These are phyloP conservation scores for Liasis olivaceus DNA, from an alignment of 2,797 vertebrate genomes.

Conservation along the genomic window DNA sequence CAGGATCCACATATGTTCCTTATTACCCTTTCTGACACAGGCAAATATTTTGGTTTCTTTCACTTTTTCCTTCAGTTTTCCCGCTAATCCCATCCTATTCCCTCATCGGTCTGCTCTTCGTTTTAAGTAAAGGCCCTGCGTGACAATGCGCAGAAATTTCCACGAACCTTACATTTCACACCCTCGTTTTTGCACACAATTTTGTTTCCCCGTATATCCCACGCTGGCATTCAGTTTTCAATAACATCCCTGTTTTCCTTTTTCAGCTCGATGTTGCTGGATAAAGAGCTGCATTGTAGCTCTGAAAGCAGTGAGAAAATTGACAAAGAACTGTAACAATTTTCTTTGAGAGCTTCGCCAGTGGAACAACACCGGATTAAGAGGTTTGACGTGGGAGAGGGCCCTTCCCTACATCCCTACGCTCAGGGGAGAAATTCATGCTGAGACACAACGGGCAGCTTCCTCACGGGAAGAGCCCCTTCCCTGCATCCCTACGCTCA, in stretches of 20 bases:
- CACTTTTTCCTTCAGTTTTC: not conserved
- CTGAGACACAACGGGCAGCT: too few relatives aligned
- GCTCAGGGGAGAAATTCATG: too few relatives aligned
- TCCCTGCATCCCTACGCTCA: too few relatives aligned
- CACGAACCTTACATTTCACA: not conserved
- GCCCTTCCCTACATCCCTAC: too few relatives aligned
- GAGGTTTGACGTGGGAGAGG: not conserved
- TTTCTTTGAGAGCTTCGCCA: too few relatives aligned
- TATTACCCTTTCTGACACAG: not conserved
- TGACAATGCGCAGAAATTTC: not conserved
- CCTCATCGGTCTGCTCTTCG: not conserved
- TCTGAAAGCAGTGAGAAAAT: not conserved
- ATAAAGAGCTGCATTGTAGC: not conserved
- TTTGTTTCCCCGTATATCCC: not conserved
- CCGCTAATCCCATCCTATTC: not conserved
- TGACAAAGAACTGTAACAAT: not conserved
- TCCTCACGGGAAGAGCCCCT: too few relatives aligned
- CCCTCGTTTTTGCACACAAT: not conserved
- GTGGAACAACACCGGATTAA: not conserved
- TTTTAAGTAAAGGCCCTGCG: not conserved
- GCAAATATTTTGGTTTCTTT: not conserved
- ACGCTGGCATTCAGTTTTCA: not conserved
- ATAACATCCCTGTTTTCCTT: not conserved
- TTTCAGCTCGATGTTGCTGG: not conserved
- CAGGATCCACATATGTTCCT: not conserved